phyloP scores from a whole-genome alignment of 2,797 vertebrate genomes.

The Chelonia mydas region DNA sequence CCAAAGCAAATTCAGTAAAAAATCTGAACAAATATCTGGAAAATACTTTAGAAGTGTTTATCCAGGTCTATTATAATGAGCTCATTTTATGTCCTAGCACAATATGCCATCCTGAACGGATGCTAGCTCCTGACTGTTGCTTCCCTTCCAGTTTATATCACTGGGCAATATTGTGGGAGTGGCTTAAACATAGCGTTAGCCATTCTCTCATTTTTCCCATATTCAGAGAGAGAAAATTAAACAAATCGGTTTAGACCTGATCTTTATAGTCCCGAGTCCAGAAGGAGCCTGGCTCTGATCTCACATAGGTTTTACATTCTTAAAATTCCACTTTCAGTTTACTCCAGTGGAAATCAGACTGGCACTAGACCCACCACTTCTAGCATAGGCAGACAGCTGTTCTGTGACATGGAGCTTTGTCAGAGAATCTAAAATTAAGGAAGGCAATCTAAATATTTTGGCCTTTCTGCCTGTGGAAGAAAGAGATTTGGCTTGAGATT shows the following conservation, averaged over 20 bases:
- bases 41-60: background rate
- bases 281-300: background rate
- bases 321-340: background rate
- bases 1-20: background rate
- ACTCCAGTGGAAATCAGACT: background rate
- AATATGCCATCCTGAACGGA: background rate
- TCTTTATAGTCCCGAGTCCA: background rate
- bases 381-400: background rate
- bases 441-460: background rate
- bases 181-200: background rate
- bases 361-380: background rate
- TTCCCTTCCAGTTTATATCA: background rate
- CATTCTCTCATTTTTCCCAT: background rate
- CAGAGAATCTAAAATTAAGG: background rate
- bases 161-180: background rate
- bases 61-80: background rate
- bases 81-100: background rate
- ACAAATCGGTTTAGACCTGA: background rate
- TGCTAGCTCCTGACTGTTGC: background rate
- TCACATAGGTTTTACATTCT: background rate
- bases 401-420: background rate
- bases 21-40: rapidly evolving
- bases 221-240: background rate
- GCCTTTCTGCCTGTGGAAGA: background rate
- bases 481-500: background rate